Evolutionary conservation across 1,140 invertebrate genomes (phyloP), one percentile per base, ranked within the genome.

Genomic region (Drosophila hydei): DNA sequence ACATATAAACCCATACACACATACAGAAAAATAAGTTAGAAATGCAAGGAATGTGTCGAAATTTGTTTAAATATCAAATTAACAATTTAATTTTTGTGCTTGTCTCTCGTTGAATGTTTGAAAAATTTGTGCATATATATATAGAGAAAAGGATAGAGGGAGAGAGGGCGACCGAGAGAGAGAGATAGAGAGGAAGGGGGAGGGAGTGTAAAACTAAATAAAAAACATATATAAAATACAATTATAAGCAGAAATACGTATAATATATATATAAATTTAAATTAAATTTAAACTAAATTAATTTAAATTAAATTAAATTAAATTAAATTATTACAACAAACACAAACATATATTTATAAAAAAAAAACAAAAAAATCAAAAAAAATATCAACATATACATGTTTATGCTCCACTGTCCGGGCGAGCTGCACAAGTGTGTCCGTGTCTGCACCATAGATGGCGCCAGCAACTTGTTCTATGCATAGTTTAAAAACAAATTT

Each of bases 291-390:
- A 58, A 48, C 50, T 74, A 71, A 62, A 74, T 25, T 51, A 73
- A 77, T 52, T 18, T 52, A 52, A 68, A 68, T 8, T 67, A 67
- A 50, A 48, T 14, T 48, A 58, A 59, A 33, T 45, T 76, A 75
- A 79, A 80, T 55, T 83, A 80, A 69, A 72, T 78, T 70, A 71
- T 47, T 61, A 60, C 54, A 33, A 67, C 30, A 59, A 30, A 50
- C 38, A 84, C 47, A 54, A n/a, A 61, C 25, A 52, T 55, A 33
- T 60, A 54, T 33, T n/a, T 19, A 65, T 36, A 25, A 42, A 14
- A 8, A 16, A 16, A 42, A 42, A 7, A 7, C 16, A 42, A 42
- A 40, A 42, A 16, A 16, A 1, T 2, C 0, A 7, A 42, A 42
- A 42, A 42, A 42, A 42, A 42, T 14, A 16, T 16, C 12, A 8